Conservation (phyloP, 2,113 vertebrate genomes). For the Corapipo altera region DNA sequence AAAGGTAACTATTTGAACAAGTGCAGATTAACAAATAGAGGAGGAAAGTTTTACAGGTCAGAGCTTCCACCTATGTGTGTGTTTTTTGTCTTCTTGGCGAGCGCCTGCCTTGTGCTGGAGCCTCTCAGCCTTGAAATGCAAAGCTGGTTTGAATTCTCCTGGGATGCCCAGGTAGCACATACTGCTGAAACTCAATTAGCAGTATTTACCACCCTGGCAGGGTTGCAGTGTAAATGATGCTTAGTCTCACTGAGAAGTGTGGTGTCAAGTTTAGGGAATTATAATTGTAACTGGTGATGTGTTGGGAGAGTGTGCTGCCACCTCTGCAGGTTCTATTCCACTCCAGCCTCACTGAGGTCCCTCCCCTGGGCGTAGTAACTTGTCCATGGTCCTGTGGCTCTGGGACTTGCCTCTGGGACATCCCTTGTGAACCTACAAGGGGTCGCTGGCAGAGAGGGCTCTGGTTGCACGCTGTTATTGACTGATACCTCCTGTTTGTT, state of each 20-base stretch:
- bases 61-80: background rate
- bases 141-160: background rate
- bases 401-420: background rate
- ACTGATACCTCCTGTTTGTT: slow-evolving; percentile 16
- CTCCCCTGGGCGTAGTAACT: background rate
- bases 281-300: background rate
- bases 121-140: slow-evolving; percentile 30
- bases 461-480: fast-evolving
- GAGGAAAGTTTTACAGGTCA: background rate
- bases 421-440: background rate
- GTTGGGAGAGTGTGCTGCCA: fast-evolving
- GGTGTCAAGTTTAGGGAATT: slow-evolving; percentile 22
- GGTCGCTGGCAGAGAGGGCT: background rate
- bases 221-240: slow-evolving; percentile 35
- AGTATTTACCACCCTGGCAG: background rate
- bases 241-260: background rate
- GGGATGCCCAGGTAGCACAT: background rate
- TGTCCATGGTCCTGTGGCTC: background rate
- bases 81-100: background rate
- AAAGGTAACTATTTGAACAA: slow-evolving; percentile 7
- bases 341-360: background rate
- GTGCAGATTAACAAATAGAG: background rate
- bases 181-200: slow-evolving; percentile 32
- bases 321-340: fast-evolving
- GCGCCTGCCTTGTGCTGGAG: background rate